Percentiles rank a stretch among this genome's conserved stretches.
These are phyloP conservation scores for Drosophila sucinea DNA, from an alignment of 1,140 invertebrate genomes.

Conservation along the genomic window DNA sequence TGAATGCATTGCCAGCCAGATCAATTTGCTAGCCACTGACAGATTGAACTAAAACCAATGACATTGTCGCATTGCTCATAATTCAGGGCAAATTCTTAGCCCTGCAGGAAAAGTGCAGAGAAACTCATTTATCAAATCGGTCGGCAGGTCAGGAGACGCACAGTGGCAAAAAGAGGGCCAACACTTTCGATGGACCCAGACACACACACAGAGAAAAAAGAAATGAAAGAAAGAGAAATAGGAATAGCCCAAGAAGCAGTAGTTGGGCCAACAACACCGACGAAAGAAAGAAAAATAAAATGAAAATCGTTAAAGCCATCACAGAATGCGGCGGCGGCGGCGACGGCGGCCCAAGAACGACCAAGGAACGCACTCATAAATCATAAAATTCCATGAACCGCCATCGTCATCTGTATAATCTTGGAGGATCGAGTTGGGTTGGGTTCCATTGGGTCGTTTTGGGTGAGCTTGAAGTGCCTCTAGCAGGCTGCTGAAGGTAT, in stretches of 20 bases:
- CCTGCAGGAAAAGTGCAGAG: conserved; percentile 51
- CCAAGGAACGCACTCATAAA: conserved; percentile 62
- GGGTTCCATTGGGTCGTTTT: not conserved
- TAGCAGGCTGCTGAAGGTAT: not conserved
- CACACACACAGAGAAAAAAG: conserved; percentile 23
- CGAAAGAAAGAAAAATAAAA: conserved; percentile 39
- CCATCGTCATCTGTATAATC: conserved; percentile 77
- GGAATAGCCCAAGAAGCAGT: conserved; percentile 27
- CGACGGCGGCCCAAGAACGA: not conserved
- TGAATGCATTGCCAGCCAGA: conserved; percentile 25
- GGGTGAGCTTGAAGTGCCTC: not conserved
- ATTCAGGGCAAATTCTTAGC: conserved; percentile 37
- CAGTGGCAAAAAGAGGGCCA: conserved; percentile 32
- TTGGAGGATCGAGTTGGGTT: conserved; percentile 41
- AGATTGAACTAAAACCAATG: conserved; percentile 45
- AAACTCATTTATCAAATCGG: conserved; percentile 76
- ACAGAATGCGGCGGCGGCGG: conserved; percentile 1
- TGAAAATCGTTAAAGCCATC: conserved; percentile 5
- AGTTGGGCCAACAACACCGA: not conserved
- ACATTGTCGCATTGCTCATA: conserved; percentile 60
- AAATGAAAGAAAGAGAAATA: conserved; percentile 6
- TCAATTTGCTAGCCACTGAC: conserved; percentile 51
- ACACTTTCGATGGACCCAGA: conserved; percentile 59
- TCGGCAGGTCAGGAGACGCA: conserved; percentile 26
- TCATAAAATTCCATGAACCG: conserved; percentile 75